A percentile compares a stretch with the other conserved stretches of the same genome.
These are phyloP conservation scores for Heliconius eleuchia DNA, from an alignment of 1,140 invertebrate species.

Conservation along the genomic window DNA sequence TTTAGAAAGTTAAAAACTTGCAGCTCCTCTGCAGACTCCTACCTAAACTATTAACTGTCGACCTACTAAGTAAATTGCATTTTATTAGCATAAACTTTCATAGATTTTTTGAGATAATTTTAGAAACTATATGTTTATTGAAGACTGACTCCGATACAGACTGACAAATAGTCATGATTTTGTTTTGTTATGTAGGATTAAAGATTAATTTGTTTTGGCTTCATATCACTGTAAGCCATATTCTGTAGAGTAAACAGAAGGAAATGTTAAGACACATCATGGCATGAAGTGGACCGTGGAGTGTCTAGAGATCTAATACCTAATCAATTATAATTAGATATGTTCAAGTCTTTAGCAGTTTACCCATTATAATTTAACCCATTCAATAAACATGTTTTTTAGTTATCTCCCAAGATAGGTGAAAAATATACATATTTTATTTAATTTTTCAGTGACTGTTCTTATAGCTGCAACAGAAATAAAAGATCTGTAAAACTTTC, in stretches of 20 bases:
- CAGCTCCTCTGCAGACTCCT: slow-evolving; percentile 72
- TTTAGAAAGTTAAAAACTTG: slow-evolving; percentile 78
- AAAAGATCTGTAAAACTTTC: too few species aligned
- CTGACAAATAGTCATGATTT: background rate
- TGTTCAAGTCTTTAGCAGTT: background rate
- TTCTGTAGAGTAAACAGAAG: too few species aligned
- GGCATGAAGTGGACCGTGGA: too few species aligned
- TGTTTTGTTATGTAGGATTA: background rate
- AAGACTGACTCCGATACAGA: slow-evolving; percentile 6
- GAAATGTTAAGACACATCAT: background rate
- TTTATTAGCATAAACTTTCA: slow-evolving; percentile 78
- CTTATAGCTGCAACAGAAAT: too few species aligned
- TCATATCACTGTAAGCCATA: too few species aligned
- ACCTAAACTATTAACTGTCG: slow-evolving; percentile 61
- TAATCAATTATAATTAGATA: background rate
- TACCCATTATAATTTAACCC: background rate
- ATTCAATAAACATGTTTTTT: too few species aligned
- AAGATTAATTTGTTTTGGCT: background rate
- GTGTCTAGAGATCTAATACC: background rate
- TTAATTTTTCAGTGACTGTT: too few species aligned
- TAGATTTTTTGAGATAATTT: slow-evolving; percentile 38
- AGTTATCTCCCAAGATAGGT: too few species aligned
- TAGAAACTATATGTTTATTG: slow-evolving; percentile 34
- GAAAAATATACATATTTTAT: too few species aligned
- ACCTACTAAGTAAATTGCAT: slow-evolving; percentile 78